These are phyloP conservation scores for Cairina moschata DNA, from an alignment of 2,113 vertebrate genomes.

Conservation along the genomic window DNA sequence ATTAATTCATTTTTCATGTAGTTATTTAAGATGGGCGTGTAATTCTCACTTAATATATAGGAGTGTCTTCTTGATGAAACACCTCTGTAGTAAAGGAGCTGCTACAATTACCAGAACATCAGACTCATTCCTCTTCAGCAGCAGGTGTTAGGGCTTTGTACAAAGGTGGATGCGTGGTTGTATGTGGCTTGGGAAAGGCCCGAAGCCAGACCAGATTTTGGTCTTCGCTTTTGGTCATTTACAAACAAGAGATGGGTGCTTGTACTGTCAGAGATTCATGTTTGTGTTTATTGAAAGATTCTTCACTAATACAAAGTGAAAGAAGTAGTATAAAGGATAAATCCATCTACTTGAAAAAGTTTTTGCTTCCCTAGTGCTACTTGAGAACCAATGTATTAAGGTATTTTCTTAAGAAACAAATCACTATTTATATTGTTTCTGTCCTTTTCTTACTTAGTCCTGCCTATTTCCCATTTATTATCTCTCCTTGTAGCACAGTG, in stretches of 20 bases:
- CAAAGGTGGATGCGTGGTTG: accelerated
- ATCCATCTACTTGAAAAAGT: background rate
- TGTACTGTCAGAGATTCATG: background rate
- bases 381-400: background rate
- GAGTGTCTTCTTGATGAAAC: background rate
- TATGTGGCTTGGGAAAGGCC: background rate
- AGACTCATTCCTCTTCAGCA: background rate
- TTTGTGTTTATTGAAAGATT: background rate
- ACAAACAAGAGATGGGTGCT: background rate
- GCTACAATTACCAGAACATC: background rate
- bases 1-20: background rate
- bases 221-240: background rate
- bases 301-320: background rate
- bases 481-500: background rate
- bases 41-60: background rate
- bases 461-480: conserved; percentile 2
- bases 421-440: background rate
- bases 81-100: background rate
- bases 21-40: background rate
- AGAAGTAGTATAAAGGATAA: background rate
- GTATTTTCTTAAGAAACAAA: background rate
- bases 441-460: background rate
- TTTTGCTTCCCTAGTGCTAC: background rate
- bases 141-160: background rate
- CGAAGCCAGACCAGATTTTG: background rate